A percentile compares a stretch with the other conserved stretches of the same genome.
Evolutionary conservation across 1,140 invertebrate species (phyloP).

Genomic region (Aphaenogaster rudis): DNA sequence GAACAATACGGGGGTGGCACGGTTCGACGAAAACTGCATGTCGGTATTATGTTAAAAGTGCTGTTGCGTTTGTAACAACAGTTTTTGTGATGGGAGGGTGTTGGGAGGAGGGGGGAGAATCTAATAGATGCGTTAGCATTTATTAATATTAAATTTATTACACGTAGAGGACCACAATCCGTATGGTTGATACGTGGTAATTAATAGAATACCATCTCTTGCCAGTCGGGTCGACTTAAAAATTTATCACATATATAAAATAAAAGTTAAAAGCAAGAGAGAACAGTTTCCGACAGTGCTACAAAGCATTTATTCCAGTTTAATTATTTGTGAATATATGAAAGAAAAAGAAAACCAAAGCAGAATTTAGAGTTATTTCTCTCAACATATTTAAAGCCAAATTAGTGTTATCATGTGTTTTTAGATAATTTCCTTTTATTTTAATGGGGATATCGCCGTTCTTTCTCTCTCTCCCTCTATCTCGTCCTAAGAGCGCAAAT

Average conservation of each 20-base stretch:
- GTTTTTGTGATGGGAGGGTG: too few relatives aligned
- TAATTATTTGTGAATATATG: background rate
- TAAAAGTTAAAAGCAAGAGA: background rate
- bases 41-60: background rate
- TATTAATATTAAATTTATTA: too few relatives aligned
- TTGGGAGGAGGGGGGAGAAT: too few relatives aligned
- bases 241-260: too few relatives aligned
- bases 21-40: background rate
- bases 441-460: background rate
- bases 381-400: background rate
- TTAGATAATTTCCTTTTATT: background rate
- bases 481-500: background rate
- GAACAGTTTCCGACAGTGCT: background rate
- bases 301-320: conserved; percentile 14
- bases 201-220: too few relatives aligned
- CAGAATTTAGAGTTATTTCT: conserved; percentile 9
- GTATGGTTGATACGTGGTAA: too few relatives aligned
- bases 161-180: too few relatives aligned
- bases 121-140: too few relatives aligned
- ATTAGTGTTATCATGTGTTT: background rate
- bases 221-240: too few relatives aligned
- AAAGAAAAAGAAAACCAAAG: background rate
- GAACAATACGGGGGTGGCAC: background rate
- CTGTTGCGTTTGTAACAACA: conserved; percentile 7
- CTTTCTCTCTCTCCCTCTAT: background rate